phyloP scores from a whole-genome alignment of 92 coral and sea anemone species.

The Phymanthus crucifer region DNA sequence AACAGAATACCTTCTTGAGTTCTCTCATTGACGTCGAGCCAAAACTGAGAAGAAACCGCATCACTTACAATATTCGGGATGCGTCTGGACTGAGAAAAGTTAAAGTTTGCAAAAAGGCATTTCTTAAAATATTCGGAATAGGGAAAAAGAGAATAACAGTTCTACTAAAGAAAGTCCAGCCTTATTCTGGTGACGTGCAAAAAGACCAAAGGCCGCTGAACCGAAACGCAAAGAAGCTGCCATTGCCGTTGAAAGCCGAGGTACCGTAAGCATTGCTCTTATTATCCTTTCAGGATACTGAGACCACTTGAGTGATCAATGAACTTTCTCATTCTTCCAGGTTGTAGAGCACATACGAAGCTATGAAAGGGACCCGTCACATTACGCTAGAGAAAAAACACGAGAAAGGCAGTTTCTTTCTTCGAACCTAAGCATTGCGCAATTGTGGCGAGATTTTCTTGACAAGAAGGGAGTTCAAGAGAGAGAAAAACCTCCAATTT shows the following conservation, averaged over 20 bases:
- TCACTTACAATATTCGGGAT: too few relatives aligned
- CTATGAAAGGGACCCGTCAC: too few relatives aligned
- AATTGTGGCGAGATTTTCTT: background rate
- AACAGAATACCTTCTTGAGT: constrained; percentile 30
- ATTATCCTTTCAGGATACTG: background rate
- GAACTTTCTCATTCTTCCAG: background rate
- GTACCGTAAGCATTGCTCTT: background rate
- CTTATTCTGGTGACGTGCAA: constrained; percentile 17
- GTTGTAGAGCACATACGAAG: background rate
- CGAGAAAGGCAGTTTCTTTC: background rate
- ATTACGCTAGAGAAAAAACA: too few relatives aligned
- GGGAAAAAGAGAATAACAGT: too few relatives aligned
- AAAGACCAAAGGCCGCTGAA: constrained; percentile 23
- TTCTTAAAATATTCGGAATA: too few relatives aligned
- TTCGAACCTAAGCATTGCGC: too few relatives aligned
- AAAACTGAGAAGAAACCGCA: too few relatives aligned
- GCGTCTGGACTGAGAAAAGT: too few relatives aligned
- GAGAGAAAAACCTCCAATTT: background rate
- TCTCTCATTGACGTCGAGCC: constrained; percentile 47
- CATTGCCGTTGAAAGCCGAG: background rate
- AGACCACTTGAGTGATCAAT: too few relatives aligned
- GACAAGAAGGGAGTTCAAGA: background rate
- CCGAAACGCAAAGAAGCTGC: too few relatives aligned
- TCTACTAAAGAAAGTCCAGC: background rate
- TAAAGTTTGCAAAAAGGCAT: too few relatives aligned